Base-by-base conservation (phyloP, 2,113 vertebrate species). In the Siniperca chuatsi region DNA sequence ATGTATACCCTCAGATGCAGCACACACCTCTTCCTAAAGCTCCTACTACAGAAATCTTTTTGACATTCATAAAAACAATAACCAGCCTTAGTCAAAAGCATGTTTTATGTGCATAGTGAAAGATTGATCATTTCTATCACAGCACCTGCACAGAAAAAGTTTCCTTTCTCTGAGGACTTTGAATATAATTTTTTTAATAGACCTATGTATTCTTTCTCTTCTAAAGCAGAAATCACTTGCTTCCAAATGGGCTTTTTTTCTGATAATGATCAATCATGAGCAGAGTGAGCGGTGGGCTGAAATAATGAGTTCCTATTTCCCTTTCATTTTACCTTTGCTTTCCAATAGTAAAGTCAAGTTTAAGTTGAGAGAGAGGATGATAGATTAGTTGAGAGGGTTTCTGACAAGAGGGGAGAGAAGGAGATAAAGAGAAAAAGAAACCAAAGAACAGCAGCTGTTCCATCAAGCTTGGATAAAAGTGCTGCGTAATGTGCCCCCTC, bases 221-320 rank as follows among this genome's bases (percentile, higher is more conserved):
- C 72, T 73, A 50, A 91, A 90, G 83, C 74, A 83, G 54, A 84
- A 92, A 90, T 92, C 78, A 83, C 75, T 92, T 87, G 64, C 83
- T 79, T 92, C 80, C 85, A 87, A 93, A 93, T 84, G 85, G 89
- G 70, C 81, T 86, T 89, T 92, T 90, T 85, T 78, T 78, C 70
- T 81, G 62, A 93, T 94, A 94, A 95, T 85, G 92, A 95, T 95
- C 89, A 93, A 87, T 91, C 79, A 90, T 78, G 79, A 89, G 81
- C 58, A 64, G 89, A 92, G 85, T 81, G 81, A 90, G 77, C 81
- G 46, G 79, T 91, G 73, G 85, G 82, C 92, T 90, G 79, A 91
- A 92, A 94, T 96, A 95, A 95, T 93, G 93, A 95, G 93, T 93
- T 94, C 89, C 85, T 20, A 79, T 93, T 93, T 92, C 86, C 88